Percentiles rank a stretch among this genome's conserved stretches.
Evolutionary conservation across 2,888 invertebrate genomes (phyloP).

Genomic region (Pterostichus niger): DNA sequence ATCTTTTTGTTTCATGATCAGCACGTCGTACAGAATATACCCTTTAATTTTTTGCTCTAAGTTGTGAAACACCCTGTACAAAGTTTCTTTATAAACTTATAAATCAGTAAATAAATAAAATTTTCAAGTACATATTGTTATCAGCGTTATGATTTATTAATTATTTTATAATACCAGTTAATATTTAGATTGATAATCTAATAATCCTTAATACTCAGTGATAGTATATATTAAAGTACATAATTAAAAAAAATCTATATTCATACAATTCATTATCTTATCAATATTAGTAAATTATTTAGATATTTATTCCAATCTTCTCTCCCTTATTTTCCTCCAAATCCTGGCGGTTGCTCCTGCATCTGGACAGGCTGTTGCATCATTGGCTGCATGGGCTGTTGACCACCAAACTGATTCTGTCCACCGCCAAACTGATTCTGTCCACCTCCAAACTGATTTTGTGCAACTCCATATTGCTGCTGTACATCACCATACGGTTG

Average conservation of each 20-base stretch:
- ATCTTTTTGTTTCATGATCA: no score
- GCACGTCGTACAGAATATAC: no score
- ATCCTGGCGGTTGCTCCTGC: not conserved
- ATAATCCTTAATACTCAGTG: no score
- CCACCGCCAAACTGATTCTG: no score
- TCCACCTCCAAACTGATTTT: no score
- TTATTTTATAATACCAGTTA: not conserved
- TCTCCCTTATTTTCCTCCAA: not conserved
- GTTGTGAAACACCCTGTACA: no score
- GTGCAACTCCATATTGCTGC: not conserved
- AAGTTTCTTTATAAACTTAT: no score
- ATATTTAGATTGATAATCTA: not conserved
- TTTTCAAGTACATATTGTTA: no score
- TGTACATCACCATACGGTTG: not conserved
- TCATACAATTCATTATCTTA: slow-evolving; percentile 14
- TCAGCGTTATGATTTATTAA: not conserved
- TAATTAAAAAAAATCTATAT: no score
- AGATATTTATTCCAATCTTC: not conserved
- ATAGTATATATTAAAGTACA: no score
- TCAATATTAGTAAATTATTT: not conserved
- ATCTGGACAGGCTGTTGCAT: slow-evolving; percentile 22
- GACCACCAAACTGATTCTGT: not conserved
- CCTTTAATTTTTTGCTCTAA: no score
- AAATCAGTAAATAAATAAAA: no score
- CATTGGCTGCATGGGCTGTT: slow-evolving; percentile 13